Percentiles rank a stretch among this genome's conserved stretches.
phyloP scores from a whole-genome alignment of 30 jellyfish, hydroid and myxozoan species.

The Turritopsis dohrnii region DNA sequence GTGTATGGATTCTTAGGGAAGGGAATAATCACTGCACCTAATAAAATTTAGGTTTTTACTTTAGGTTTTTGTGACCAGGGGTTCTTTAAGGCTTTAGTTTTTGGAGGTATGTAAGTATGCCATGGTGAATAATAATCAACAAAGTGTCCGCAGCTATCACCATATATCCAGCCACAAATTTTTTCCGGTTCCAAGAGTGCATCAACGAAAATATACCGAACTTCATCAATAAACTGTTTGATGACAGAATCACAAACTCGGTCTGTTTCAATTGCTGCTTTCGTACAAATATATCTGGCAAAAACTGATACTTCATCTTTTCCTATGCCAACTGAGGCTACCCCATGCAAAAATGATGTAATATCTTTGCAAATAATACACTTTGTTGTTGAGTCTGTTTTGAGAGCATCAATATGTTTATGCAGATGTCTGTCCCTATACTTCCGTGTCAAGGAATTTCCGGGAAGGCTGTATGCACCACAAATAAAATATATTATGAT shows the following conservation, averaged over 20 bases:
- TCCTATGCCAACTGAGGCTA: conserved; percentile 33
- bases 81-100: not conserved
- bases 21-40: no score
- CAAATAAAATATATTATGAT: not conserved
- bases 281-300: conserved; percentile 45
- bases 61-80: not conserved
- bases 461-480: not conserved
- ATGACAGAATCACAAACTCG: conserved; percentile 56
- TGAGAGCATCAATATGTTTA: not conserved
- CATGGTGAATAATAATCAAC: conserved; percentile 65
- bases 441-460: not conserved
- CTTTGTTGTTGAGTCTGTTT: not conserved
- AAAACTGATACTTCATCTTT: conserved; percentile 42
- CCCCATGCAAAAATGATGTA: conserved; percentile 33
- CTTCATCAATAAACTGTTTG: conserved; percentile 67
- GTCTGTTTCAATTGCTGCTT: conserved; percentile 56
- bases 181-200: conserved; percentile 67
- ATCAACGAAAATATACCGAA: conserved; percentile 56
- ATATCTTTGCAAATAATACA: conserved; percentile 66
- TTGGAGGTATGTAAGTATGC: conserved; percentile 66
- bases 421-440: not conserved
- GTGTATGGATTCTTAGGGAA: no score
- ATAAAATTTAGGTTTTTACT: not conserved
- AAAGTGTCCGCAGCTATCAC: conserved; percentile 58
- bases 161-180: conserved; percentile 68